Conservation (phyloP, 2,888 invertebrate species). For the Andricus quercusramuli region DNA sequence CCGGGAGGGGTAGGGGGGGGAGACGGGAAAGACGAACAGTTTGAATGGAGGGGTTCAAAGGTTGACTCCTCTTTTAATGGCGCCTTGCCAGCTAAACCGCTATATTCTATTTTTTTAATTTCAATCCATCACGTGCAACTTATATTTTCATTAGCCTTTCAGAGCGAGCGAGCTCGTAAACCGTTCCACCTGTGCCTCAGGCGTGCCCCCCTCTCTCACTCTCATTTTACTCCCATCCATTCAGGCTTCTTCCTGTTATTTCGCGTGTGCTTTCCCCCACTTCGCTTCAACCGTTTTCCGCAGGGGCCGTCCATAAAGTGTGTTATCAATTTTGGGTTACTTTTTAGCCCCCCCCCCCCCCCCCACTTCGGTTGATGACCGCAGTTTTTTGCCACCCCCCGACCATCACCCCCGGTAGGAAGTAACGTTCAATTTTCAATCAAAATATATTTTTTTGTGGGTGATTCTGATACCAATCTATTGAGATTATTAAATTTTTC, state of each 20-base stretch:
- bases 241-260: constrained; percentile 45
- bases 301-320: too few species aligned
- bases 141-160: constrained; percentile 78
- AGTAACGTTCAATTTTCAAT: too few species aligned
- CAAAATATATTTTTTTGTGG: too few species aligned
- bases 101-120: constrained; percentile 67
- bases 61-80: constrained; percentile 59
- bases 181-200: constrained; percentile 68
- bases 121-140: constrained; percentile 73
- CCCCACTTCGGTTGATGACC: too few species aligned
- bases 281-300: neutral
- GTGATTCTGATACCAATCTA: too few species aligned
- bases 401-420: too few species aligned
- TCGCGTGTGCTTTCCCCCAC: constrained; percentile 43
- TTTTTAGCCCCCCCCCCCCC: too few species aligned
- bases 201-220: constrained; percentile 54
- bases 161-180: constrained; percentile 64
- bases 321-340: too few species aligned
- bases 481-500: too few species aligned
- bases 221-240: constrained; percentile 50
- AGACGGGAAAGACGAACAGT: constrained; percentile 24
- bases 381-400: too few species aligned
- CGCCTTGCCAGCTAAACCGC: constrained; percentile 60
- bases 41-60: constrained; percentile 57
- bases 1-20: too few species aligned